Percentiles rank a stretch among this genome's conserved stretches.
These are phyloP conservation scores for Zaprionus lineosus DNA, from an alignment of 2,888 invertebrate genomes.

Conservation along the genomic window DNA sequence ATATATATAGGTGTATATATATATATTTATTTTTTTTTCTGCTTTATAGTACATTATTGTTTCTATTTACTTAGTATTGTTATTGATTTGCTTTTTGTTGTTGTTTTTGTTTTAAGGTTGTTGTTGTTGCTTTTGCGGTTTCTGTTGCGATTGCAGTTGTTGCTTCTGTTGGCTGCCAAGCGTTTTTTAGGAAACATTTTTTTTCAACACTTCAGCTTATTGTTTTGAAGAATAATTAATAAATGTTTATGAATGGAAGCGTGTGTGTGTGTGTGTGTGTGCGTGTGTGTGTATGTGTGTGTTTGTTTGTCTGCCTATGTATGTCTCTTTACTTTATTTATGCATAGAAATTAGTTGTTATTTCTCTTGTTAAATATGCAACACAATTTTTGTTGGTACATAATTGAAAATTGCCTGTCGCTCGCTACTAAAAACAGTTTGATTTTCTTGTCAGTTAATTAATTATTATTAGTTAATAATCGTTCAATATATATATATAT, in stretches of 20 bases:
- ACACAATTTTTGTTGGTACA: conserved; percentile 51
- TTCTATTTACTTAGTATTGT: conserved; percentile 77
- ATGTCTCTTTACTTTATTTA: conserved; percentile 60
- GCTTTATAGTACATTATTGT: conserved; percentile 76
- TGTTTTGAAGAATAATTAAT: conserved; percentile 46
- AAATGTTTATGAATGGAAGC: conserved; percentile 18
- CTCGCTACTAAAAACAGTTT: conserved; percentile 59
- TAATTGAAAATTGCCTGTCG: conserved; percentile 67
- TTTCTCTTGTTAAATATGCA: conserved; percentile 58
- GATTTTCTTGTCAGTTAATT: conserved; percentile 51
- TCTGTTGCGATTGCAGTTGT: conserved; percentile 27
- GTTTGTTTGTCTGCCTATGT: conserved; percentile 38
- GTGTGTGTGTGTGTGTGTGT: conserved; percentile 7
- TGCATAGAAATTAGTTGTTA: conserved; percentile 1
- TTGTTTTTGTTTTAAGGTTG: conserved; percentile 24
- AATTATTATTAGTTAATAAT: conserved; percentile 72
- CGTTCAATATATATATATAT: conserved; percentile 49
- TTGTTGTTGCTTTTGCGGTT: conserved; percentile 25
- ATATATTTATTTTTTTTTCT: conserved; percentile 63
- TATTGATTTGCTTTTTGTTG: conserved; percentile 53
- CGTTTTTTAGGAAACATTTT: conserved; percentile 67
- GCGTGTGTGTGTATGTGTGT: conserved; percentile 15
- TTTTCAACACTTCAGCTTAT: conserved; percentile 55
- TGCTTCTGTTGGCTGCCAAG: conserved; percentile 54
- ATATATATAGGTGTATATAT: conserved; percentile 36